phyloP scores from a whole-genome alignment of 2,888 invertebrate species.

The Dexiosoma caninum region DNA sequence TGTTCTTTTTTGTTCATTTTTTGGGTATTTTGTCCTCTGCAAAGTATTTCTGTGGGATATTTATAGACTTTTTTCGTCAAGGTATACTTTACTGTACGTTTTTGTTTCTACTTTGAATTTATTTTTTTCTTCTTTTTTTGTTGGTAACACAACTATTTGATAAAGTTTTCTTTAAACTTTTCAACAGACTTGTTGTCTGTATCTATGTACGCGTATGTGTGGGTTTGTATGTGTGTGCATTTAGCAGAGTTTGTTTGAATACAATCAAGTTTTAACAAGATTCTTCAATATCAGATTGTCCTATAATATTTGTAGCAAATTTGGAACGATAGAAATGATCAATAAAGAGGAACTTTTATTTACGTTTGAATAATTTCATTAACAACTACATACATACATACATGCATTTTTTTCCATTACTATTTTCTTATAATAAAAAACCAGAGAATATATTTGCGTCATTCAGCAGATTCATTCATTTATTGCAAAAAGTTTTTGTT shows the following conservation, averaged over 20 bases:
- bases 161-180: constrained; percentile 53
- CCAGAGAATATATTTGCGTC: not conserved
- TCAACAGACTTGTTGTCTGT: constrained; percentile 2
- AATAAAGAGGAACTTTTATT: constrained; percentile 39
- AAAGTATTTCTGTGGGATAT: constrained; percentile 42
- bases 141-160: constrained; percentile 40
- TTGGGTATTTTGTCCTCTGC: not conserved
- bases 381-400: too few relatives aligned
- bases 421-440: not conserved
- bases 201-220: not conserved
- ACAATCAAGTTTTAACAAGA: constrained; percentile 47
- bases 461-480: not conserved
- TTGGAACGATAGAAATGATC: constrained; percentile 15
- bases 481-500: constrained; percentile 4
- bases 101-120: constrained; percentile 1
- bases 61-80: constrained; percentile 46
- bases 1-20: not conserved
- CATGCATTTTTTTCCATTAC: not conserved
- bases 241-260: constrained; percentile 8
- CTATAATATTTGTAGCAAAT: constrained; percentile 18
- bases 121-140: not conserved
- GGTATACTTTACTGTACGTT: constrained; percentile 29
- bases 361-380: constrained; percentile 52
- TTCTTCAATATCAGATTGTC: constrained; percentile 41
- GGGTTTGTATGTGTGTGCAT: not conserved